Conservation (phyloP, 2,888 invertebrate genomes). For the Iselma pallidipennis region DNA sequence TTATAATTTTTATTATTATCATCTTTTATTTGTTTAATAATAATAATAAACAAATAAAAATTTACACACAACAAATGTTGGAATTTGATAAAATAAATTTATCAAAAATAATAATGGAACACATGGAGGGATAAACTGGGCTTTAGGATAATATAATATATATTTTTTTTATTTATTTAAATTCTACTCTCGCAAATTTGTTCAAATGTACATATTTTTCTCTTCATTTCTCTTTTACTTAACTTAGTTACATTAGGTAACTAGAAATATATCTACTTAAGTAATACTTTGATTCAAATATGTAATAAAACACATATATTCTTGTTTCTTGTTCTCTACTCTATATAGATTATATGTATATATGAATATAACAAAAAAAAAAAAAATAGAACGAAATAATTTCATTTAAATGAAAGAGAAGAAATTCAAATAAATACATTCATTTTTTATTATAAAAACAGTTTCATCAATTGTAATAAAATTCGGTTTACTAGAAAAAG, state of each 20-base stretch:
- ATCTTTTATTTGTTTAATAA: conserved; percentile 12
- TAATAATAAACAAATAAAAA: conserved; percentile 8
- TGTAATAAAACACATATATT: conserved; percentile 42
- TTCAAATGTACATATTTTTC: conserved; percentile 40
- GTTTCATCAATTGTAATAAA: not conserved
- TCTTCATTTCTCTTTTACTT: conserved; percentile 1
- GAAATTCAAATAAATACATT: not conserved
- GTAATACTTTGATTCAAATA: conserved; percentile 43
- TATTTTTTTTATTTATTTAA: conserved; percentile 32
- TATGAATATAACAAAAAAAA: not conserved
- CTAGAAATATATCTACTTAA: conserved; percentile 47
- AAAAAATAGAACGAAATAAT: not conserved
- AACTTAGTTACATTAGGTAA: conserved; percentile 40
- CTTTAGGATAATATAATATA: no score
- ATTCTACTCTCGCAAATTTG: conserved; percentile 34
- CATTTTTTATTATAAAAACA: not conserved
- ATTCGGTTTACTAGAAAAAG: not conserved
- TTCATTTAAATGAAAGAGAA: not conserved
- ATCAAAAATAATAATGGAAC: conserved; percentile 28
- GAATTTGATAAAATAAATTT: not conserved
- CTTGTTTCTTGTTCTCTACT: conserved; percentile 34
- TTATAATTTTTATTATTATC: not conserved
- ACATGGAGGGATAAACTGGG: conserved; percentile 42
- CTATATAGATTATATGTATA: conserved; percentile 27
- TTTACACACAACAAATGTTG: no score